Evolutionary conservation across 2,888 invertebrate species (phyloP), one percentile per base, ranked within the genome.

Genomic region (Tromatobia lineatoria): DNA sequence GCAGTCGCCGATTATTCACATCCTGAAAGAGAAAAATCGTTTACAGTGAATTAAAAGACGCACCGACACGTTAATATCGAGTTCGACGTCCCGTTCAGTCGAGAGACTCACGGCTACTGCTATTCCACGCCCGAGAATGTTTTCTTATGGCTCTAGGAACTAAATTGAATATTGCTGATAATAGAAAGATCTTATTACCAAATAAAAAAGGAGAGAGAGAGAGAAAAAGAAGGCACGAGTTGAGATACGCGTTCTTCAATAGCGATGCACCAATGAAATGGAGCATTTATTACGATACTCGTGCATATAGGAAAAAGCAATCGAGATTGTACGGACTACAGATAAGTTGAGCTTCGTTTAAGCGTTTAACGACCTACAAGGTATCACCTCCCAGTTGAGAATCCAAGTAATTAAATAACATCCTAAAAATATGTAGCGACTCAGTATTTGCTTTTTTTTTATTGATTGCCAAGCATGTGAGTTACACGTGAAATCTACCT

Each of bases 11-110:
- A 59, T 67, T 29, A 23, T 59, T 50, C 18, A 47, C 67, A 67
- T 74, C 29, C 80, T 74, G 67, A 42, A 69, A 74, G n/a, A 74
- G 34, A 66, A 57, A n/a, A 29, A 42, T 20, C n/a, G 61, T 38
- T 34, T 20, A 29, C 4, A 11, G 10, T 45, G 38, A n/a, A 47
- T 23, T 13, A 25, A 13, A 11, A 47, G n/a, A 20, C 42, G 13
- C 7, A 42, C 8, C 23, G 25, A 25, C n/a, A 38, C 34, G 29
- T 38, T 38, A 8, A 11, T 8, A 64, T 64, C 20, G 18, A 20
- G 64, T 64, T 64, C 18, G 38, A 11, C 20, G 57, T 15, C 25
- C 15, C 25, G 0, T 13, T n/a, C 13, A 13, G 8, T n/a, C 20
- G 18, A 52, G 25, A 23, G 15, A 66, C 66, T 23, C 52, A 0